Evolutionary conservation across 2,113 vertebrate genomes (phyloP).

Genomic region (Arothron firmamentum): DNA sequence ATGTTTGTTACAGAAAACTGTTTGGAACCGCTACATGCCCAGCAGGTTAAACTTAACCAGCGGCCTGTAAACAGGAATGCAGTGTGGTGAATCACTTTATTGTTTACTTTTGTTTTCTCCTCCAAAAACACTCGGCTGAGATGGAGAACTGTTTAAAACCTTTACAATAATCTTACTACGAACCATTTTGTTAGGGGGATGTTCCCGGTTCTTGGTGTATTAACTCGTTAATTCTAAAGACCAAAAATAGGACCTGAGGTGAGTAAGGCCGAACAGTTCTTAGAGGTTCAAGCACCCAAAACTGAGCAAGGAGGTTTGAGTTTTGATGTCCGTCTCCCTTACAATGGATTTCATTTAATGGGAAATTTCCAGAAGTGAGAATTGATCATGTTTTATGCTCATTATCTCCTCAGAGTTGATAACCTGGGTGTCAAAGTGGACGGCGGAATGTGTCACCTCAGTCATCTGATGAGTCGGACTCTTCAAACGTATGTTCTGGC

Average conservation of each 20-base stretch:
- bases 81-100: background rate
- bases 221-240: too few species aligned
- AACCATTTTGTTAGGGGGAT: background rate
- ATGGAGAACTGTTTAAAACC: background rate
- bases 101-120: conserved; percentile 1
- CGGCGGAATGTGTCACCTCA: conserved; percentile 14
- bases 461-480: conserved; percentile 27
- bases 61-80: background rate
- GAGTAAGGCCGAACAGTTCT: too few species aligned
- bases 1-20: conserved; percentile 6
- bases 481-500: conserved; percentile 42
- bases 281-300: too few species aligned
- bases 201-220: too few species aligned
- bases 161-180: background rate
- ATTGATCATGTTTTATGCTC: background rate
- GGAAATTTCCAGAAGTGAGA: too few species aligned
- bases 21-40: background rate
- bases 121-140: background rate
- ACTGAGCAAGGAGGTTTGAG: too few species aligned
- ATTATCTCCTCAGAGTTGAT: conserved; percentile 10
- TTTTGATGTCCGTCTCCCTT: too few species aligned
- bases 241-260: too few species aligned
- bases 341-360: too few species aligned
- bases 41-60: background rate
- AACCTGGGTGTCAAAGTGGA: conserved; percentile 5